Base-by-base conservation (phyloP, 2,888 invertebrate species). In the Nasonia oneida region DNA sequence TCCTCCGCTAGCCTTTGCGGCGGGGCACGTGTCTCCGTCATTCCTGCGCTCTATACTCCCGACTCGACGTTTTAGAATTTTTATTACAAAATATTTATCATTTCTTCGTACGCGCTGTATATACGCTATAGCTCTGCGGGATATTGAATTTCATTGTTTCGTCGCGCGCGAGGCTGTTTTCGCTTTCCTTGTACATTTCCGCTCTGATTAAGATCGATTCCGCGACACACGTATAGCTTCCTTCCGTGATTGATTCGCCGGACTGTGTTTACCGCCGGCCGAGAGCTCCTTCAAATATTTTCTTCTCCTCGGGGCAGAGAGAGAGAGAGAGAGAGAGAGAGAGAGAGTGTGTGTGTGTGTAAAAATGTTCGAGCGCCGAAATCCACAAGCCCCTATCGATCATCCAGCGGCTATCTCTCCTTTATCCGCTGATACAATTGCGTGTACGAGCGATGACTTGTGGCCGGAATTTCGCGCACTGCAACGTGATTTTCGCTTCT, bases 71-170 rank as follows among this genome's bases (percentile, higher is more conserved):
- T 76, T 80, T 67, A 67, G 67, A 70, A 80, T 75, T 84, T 76
- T 76, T 71, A 76, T 84, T 80, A 75, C 71, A 33, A 84, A 84
- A 75, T 84, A 80, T 80, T 84, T 75, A 80, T 75, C 79, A 53
- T 64, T 37, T 67, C 61, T 39, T 15, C 29, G 14, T 57, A n/a
- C 15, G 6, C 57, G 5, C 5, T 53, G 15, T 18, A 53, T n/a
- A 47, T 23, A 8, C 57, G 2, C 10, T 47, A 42, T 42, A 61
- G 39, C 47, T 0, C 29, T 5, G 29, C 39, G 53, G 67, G 50
- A 67, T 70, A 70, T 83, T 70, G 71, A 78, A 78, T 83, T 78
- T 77, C 73, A 83, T 78, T 77, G 77, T 83, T 77, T 39, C 61
- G 39, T 14, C 23, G 29, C 29, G 50, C 42, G 39, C 70, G 10